Evolutionary conservation across 2,888 invertebrate species (phyloP).

Genomic region (Hedya salicella): DNA sequence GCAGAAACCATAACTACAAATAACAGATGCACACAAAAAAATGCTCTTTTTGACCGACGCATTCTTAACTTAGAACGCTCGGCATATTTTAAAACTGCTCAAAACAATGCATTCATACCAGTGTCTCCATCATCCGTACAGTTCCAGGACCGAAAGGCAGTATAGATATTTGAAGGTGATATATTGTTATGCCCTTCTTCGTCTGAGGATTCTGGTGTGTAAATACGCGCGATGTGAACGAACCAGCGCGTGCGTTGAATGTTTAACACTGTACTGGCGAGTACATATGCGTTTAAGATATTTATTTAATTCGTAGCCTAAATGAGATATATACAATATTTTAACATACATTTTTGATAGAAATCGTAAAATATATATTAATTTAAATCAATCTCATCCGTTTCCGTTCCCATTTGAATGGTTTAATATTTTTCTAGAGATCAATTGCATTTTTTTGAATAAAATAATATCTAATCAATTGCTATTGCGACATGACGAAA

Average conservation of each 20-base stretch:
- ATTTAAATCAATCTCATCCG: too few species aligned
- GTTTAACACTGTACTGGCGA: conserved; percentile 20
- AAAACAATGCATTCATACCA: conserved; percentile 29
- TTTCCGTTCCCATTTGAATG: too few species aligned
- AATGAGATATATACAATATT: too few species aligned
- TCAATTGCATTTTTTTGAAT: too few species aligned
- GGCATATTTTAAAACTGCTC: conserved; percentile 16
- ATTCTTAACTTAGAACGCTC: conserved; percentile 14
- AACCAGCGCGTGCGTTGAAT: conserved; percentile 28
- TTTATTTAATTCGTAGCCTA: not conserved
- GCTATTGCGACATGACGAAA: too few species aligned
- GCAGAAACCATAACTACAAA: not conserved
- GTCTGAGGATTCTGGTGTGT: not conserved
- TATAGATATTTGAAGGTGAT: not conserved
- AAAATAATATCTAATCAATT: too few species aligned
- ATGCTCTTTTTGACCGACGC: conserved; percentile 4
- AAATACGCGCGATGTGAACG: conserved; percentile 29
- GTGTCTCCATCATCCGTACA: not conserved
- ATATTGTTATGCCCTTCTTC: not conserved
- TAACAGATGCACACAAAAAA: conserved; percentile 1
- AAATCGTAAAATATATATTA: too few species aligned
- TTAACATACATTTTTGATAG: too few species aligned
- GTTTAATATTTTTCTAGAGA: too few species aligned
- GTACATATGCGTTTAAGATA: not conserved
- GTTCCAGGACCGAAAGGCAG: not conserved